Base-by-base conservation (phyloP, 2,113 vertebrate species). In the Orthonyx spaldingii region DNA sequence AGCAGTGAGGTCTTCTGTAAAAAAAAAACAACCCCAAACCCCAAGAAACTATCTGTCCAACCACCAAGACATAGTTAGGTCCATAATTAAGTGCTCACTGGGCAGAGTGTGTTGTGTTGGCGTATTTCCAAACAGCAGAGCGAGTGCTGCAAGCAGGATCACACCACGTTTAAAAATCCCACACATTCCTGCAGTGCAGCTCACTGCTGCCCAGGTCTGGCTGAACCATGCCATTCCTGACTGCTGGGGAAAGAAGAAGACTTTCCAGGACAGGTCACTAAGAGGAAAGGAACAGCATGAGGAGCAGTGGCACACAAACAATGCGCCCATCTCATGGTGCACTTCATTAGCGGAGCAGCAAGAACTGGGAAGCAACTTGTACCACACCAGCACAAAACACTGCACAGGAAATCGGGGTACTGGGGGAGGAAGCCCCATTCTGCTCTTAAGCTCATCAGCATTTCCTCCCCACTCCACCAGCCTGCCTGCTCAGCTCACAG, bases 51-150 rank as follows among this genome's bases (percentile, higher is more conserved):
- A n/a, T 47, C 37, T 64, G 46, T 56, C 9, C 35, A 68, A 53
- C 23, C 87, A 50, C 56, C 5, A 3, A 32, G 53, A 37, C 50
- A n/a, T 7, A 3, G 41, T 41, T 46, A 46, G 20, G 41, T 41
- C 57, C 26, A 3, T 47, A 47, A 52, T 35, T 72, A 82, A 60
- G 13, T 28, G 55, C 37, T 55, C 46, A 12, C 33, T 52, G 30
- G 35, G 81, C 71, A 87, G 44, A 69, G 9, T 5, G 49, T 4
- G 3, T 4, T 66, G 22, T 28, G 24, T 50, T 82, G 17, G 47
- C 0, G 0, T 1, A 7, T 44, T 80, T 19, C 64, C 47, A 56
- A 44, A 10, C 10, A 9, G 46, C 3, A 2, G 16, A 66, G 47
- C 8, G 23, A 52, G 21, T 3, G 28, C n/a, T 13, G 11, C 42